These are phyloP conservation scores for Aphrophora alni DNA, from an alignment of 2,888 invertebrate species.

Conservation along the genomic window DNA sequence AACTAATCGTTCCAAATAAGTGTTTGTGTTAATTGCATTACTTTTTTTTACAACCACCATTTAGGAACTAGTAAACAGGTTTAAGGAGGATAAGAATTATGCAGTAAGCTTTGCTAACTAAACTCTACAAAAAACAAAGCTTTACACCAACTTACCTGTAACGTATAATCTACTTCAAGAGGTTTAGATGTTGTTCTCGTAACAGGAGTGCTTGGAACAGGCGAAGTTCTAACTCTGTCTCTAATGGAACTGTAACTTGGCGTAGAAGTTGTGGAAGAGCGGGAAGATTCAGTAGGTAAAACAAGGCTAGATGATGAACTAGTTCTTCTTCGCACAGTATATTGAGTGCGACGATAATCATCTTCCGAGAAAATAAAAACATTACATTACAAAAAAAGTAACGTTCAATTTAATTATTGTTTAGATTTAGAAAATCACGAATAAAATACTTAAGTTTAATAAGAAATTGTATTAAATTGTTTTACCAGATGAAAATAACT, in stretches of 20 bases:
- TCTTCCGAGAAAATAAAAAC: too few species aligned
- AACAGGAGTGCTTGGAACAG: conserved; percentile 47
- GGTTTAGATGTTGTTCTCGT: conserved; percentile 58
- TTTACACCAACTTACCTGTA: conserved; percentile 59
- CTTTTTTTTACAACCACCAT: too few species aligned
- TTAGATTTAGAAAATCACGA: too few species aligned
- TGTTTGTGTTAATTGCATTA: too few species aligned
- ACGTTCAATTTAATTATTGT: not conserved
- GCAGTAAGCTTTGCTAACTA: too few species aligned
- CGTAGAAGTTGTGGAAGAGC: conserved; percentile 6
- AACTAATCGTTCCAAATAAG: too few species aligned
- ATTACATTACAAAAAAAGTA: conserved; percentile 27
- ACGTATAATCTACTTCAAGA: conserved; percentile 67
- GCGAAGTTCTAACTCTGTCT: not conserved
- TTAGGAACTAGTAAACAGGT: too few species aligned
- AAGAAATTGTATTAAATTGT: too few species aligned
- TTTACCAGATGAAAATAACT: too few species aligned
- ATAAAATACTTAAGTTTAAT: too few species aligned
- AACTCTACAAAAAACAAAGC: too few species aligned
- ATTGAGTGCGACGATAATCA: conserved; percentile 50
- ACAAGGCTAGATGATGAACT: conserved; percentile 8
- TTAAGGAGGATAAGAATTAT: too few species aligned
- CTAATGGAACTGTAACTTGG: conserved; percentile 41
- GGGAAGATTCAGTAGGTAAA: not conserved
- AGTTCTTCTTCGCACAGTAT: conserved; percentile 49